These are phyloP conservation scores for Nomada goodeniana DNA, from an alignment of 2,888 invertebrate genomes.

Conservation along the genomic window DNA sequence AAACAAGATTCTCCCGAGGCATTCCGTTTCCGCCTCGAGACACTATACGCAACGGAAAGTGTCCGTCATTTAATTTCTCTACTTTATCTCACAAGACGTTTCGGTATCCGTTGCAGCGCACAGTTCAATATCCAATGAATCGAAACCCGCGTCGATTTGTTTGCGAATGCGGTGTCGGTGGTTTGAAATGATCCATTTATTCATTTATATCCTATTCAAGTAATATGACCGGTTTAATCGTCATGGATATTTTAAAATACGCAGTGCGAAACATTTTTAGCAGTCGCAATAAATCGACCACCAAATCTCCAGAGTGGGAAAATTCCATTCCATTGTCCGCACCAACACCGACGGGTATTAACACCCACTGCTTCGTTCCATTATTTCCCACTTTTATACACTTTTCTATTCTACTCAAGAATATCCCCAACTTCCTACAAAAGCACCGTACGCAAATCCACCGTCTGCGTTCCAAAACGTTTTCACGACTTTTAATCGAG, in stretches of 20 bases:
- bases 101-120: neutral
- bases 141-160: too few relatives aligned
- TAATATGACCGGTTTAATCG: too few relatives aligned
- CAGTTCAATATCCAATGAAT: too few relatives aligned
- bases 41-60: too few relatives aligned
- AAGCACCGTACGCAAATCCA: slow-evolving; percentile 1
- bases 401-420: neutral
- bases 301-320: neutral
- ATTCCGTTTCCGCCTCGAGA: neutral
- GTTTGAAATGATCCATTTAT: too few relatives aligned
- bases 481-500: neutral
- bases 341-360: neutral
- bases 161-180: too few relatives aligned
- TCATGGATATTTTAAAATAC: too few relatives aligned
- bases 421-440: neutral
- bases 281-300: too few relatives aligned
- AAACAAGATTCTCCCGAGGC: slow-evolving; percentile 32
- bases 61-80: neutral
- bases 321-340: slow-evolving; percentile 3
- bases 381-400: neutral
- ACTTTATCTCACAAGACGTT: neutral
- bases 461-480: neutral
- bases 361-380: neutral
- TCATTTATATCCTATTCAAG: too few relatives aligned
- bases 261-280: neutral